These are phyloP conservation scores for Atethmia centrago DNA, from an alignment of 2,888 invertebrate genomes.

Conservation along the genomic window DNA sequence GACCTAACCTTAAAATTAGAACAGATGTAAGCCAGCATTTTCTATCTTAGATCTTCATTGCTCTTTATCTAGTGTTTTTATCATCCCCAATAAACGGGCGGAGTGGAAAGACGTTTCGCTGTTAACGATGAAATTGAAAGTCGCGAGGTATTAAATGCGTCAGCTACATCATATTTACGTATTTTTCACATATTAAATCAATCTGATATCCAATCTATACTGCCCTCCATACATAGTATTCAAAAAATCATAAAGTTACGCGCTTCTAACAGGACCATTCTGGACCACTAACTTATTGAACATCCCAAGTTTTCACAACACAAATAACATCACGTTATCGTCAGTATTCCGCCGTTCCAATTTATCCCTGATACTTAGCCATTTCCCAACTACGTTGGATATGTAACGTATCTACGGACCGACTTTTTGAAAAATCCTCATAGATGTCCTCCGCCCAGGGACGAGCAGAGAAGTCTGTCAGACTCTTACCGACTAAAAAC, in stretches of 20 bases:
- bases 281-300: neutral
- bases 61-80: neutral
- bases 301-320: neutral
- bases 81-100: neutral
- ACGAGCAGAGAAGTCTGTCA: no score
- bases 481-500: no score
- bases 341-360: neutral
- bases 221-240: no score
- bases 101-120: neutral
- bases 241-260: no score
- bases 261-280: neutral
- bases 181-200: no score
- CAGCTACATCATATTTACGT: neutral
- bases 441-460: no score
- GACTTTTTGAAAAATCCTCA: no score
- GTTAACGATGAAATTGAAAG: constrained; percentile 23
- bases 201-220: no score
- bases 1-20: constrained; percentile 17
- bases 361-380: neutral
- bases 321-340: neutral
- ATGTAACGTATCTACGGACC: neutral
- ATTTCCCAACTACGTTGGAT: neutral
- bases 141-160: neutral
- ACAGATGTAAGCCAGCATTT: constrained; percentile 33
- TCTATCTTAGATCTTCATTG: neutral